Conservation (phyloP, 2,113 vertebrate genomes). For the Globicephala melas region DNA sequence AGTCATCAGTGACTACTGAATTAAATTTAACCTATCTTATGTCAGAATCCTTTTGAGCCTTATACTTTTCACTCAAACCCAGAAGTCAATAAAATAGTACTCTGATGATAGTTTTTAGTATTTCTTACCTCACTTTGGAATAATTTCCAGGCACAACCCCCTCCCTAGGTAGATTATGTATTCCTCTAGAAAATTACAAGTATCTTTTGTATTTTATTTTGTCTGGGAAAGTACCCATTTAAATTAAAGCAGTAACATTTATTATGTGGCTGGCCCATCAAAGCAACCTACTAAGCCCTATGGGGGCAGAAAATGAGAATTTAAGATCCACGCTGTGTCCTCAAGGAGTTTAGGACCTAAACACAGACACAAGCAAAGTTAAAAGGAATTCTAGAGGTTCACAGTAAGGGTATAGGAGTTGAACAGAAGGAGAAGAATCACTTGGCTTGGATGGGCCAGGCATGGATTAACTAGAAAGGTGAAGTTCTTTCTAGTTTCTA, state of each 20-base stretch:
- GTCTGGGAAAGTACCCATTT: neutral
- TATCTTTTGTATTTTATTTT: slow-evolving; percentile 16
- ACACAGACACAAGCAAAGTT: neutral
- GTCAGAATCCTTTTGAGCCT: slow-evolving; percentile 21
- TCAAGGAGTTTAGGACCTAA: neutral
- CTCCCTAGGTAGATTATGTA: neutral
- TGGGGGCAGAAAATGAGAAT: neutral
- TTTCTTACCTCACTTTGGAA: slow-evolving; percentile 3
- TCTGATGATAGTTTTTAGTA: neutral
- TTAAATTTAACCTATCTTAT: slow-evolving; percentile 22
- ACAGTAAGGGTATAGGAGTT: neutral
- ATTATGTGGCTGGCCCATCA: neutral
- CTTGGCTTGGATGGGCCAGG: neutral
- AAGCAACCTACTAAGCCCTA: neutral
- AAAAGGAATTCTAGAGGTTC: slow-evolving; percentile 16
- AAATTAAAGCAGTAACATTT: slow-evolving; percentile 24
- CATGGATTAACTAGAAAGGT: neutral
- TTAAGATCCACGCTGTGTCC: neutral
- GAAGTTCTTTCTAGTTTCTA: slow-evolving; percentile 9
- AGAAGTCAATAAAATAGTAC: neutral
- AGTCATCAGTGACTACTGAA: neutral
- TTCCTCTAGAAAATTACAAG: slow-evolving; percentile 25
- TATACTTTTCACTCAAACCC: neutral
- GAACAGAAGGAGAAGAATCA: slow-evolving; percentile 1
- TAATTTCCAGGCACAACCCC: neutral